Conservation (phyloP, 2,797 vertebrate genomes). For the Coranthus polyacanthus region DNA sequence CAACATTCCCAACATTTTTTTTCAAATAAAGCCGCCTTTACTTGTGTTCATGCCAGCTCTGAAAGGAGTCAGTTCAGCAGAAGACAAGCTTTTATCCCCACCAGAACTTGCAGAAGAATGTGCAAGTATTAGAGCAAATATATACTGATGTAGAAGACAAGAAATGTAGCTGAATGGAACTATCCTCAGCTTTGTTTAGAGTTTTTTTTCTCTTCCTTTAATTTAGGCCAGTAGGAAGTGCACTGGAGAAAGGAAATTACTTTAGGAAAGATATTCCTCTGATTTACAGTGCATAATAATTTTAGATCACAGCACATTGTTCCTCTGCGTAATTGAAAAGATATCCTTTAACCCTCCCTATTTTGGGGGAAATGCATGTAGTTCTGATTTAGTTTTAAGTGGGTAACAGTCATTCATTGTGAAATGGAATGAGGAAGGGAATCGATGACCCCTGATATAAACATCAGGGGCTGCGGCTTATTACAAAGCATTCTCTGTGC, state of each 20-base stretch:
- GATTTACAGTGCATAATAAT: constrained; percentile 21
- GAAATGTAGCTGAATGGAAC: too few species aligned
- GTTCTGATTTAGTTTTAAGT: constrained; percentile 17
- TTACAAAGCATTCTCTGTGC: constrained; percentile 13
- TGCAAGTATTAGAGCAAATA: constrained; percentile 26
- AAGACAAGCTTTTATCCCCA: not conserved
- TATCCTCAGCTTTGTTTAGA: too few species aligned
- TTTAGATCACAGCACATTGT: constrained; percentile 20
- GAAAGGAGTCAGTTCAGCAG: not conserved
- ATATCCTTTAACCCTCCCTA: constrained; percentile 19
- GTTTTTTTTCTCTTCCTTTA: too few species aligned
- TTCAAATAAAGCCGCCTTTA: not conserved
- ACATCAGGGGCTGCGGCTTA: constrained; percentile 10
- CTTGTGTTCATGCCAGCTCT: constrained; percentile 2
- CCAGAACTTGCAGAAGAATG: too few species aligned
- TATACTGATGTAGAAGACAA: too few species aligned
- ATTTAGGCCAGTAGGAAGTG: constrained; percentile 38
- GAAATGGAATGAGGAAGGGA: constrained; percentile 18
- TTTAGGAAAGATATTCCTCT: constrained; percentile 21
- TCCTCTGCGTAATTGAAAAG: constrained; percentile 8
- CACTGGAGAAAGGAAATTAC: constrained; percentile 18
- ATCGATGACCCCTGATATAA: constrained; percentile 19
- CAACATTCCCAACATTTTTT: not conserved
- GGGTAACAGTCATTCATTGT: constrained; percentile 20
- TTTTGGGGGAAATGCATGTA: not conserved